Conservation (phyloP, 1,140 invertebrate species). For the Delia radicum region DNA sequence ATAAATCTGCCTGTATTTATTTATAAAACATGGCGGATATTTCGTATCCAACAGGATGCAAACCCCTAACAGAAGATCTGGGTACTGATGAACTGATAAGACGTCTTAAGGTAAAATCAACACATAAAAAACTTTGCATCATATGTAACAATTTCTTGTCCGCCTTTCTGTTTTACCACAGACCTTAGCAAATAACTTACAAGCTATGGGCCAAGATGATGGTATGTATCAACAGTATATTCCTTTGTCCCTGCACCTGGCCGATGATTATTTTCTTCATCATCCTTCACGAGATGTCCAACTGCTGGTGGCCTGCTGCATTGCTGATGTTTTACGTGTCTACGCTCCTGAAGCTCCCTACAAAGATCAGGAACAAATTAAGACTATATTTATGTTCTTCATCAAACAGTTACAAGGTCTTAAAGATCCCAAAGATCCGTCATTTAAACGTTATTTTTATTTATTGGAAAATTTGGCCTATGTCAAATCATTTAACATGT, state of each 20-base stretch:
- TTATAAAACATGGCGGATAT: constrained; percentile 61
- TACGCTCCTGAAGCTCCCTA: constrained; percentile 98
- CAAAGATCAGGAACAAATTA: constrained; percentile 91
- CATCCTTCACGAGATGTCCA: constrained; percentile 92
- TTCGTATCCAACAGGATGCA: constrained; percentile 82
- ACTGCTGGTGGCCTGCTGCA: constrained; percentile 92
- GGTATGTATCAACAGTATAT: constrained; percentile 93
- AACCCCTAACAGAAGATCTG: constrained; percentile 87
- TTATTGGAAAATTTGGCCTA: constrained; percentile 93
- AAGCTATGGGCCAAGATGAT: constrained; percentile 96
- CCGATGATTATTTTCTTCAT: constrained; percentile 88
- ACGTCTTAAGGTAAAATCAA: constrained; percentile 77
- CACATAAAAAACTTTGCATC: not conserved
- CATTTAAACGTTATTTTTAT: constrained; percentile 98
- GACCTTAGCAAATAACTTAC: constrained; percentile 89
- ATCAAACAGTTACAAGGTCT: constrained; percentile 92
- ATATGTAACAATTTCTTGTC: not conserved
- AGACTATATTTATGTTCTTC: constrained; percentile 91
- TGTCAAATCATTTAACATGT: constrained; percentile 99
- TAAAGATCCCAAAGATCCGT: constrained; percentile 94
- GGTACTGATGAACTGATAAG: constrained; percentile 93
- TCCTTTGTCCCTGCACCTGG: constrained; percentile 89
- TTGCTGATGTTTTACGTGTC: constrained; percentile 95
- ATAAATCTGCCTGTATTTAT: constrained; percentile 3
- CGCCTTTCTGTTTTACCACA: constrained; percentile 43